Conservation (phyloP, 1,140 invertebrate species). For the Amphibalanus amphitrite region DNA sequence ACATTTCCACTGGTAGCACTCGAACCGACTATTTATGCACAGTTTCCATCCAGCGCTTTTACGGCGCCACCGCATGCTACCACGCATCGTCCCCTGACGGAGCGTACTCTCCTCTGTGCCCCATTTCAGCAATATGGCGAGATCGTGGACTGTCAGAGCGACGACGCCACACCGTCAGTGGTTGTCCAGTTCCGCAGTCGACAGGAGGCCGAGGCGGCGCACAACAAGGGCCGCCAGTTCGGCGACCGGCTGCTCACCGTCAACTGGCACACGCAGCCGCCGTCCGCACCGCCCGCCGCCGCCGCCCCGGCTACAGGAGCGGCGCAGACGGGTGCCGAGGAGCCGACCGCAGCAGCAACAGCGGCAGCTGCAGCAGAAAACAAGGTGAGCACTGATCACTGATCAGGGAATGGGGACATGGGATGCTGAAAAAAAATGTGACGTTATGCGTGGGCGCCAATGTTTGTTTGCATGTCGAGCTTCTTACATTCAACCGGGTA, state of each 20-base stretch:
- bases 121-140: conserved; percentile 47
- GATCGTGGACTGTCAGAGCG: conserved; percentile 45
- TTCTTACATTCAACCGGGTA: too few relatives aligned
- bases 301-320: conserved; percentile 47
- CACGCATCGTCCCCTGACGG: too few relatives aligned
- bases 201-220: conserved; percentile 50
- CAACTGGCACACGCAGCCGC: conserved; percentile 32
- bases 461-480: too few relatives aligned
- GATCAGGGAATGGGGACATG: too few relatives aligned
- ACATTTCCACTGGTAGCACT: too few relatives aligned
- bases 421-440: too few relatives aligned
- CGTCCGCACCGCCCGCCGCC: conserved; percentile 32
- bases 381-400: background rate
- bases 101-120: background rate
- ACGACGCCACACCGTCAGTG: conserved; percentile 43
- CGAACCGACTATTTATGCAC: too few relatives aligned
- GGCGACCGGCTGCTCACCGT: conserved; percentile 33
- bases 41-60: too few relatives aligned
- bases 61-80: too few relatives aligned
- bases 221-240: conserved; percentile 44
- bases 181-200: conserved; percentile 50
- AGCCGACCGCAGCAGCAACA: conserved; percentile 36
- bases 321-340: conserved; percentile 40
- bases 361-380: conserved; percentile 14
- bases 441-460: too few relatives aligned